Evolutionary conservation across 2,113 vertebrate species (phyloP).

Genomic region (Pelobates fuscus): DNA sequence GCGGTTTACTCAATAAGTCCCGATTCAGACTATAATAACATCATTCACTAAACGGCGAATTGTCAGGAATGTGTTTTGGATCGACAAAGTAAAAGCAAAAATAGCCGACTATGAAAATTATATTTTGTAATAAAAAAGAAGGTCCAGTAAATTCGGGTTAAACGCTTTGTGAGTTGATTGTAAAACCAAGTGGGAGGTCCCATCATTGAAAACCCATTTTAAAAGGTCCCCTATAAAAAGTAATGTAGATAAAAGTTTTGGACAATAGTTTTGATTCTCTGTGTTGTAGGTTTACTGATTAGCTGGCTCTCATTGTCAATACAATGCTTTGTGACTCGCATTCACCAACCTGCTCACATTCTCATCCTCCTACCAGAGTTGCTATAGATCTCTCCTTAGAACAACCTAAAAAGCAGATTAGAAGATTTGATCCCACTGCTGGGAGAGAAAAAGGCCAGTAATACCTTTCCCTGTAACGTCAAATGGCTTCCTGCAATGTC

Average conservation of each 20-base stretch:
- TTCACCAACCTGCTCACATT: constrained; percentile 48
- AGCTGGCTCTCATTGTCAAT: constrained; percentile 42
- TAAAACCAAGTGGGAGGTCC: constrained; percentile 26
- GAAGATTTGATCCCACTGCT: constrained; percentile 51
- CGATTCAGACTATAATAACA: too few species aligned
- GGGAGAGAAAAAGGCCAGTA: constrained; percentile 38
- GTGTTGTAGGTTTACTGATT: constrained; percentile 38
- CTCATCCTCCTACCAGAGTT: constrained; percentile 51
- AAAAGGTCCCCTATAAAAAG: constrained; percentile 24
- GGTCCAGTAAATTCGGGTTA: too few species aligned
- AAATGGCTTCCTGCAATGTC: constrained; percentile 6
- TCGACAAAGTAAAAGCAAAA: too few species aligned
- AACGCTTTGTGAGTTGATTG: too few species aligned
- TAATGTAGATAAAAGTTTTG: constrained; percentile 5
- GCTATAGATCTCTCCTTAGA: constrained; percentile 52
- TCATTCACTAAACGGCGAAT: too few species aligned
- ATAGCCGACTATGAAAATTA: too few species aligned
- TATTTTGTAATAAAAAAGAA: too few species aligned
- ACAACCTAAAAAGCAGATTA: constrained; percentile 50
- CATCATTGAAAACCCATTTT: neutral
- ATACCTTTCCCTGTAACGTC: constrained; percentile 20
- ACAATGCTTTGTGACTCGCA: constrained; percentile 41
- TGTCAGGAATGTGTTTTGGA: too few species aligned
- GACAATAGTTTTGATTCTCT: neutral
- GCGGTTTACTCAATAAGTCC: too few species aligned